A percentile compares a stretch with the other conserved stretches of the same genome.
phyloP scores from a whole-genome alignment of 1,140 invertebrate species.

The Drosophila funebris region DNA sequence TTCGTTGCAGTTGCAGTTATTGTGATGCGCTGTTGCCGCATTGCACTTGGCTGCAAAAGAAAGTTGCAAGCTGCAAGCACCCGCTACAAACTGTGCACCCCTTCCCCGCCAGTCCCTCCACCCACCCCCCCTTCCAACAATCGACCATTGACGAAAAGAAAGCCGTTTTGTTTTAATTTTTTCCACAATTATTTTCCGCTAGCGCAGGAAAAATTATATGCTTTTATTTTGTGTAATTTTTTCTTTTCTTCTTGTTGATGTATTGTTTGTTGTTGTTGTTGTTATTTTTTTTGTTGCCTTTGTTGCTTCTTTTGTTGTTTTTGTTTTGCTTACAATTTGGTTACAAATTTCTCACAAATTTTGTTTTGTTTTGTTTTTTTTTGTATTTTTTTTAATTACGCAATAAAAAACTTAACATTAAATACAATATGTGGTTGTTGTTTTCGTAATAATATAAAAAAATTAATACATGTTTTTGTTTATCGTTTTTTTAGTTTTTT shows the following conservation, averaged over 20 bases:
- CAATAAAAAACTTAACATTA: constrained; percentile 82
- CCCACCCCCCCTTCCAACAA: neutral
- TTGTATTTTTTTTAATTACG: constrained; percentile 59
- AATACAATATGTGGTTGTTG: constrained; percentile 76
- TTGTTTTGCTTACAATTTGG: constrained; percentile 72
- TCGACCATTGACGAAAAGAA: constrained; percentile 70
- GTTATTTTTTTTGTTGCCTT: constrained; percentile 27
- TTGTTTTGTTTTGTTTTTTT: constrained; percentile 54
- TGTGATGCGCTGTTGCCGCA: constrained; percentile 9
- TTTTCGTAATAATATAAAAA: constrained; percentile 70
- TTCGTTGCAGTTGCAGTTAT: neutral
- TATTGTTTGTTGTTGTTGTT: constrained; percentile 23
- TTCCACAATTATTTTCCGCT: constrained; percentile 81
- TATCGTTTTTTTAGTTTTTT: constrained; percentile 63
- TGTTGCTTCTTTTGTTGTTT: constrained; percentile 50
- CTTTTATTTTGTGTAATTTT: constrained; percentile 75
- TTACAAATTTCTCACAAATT: constrained; percentile 81
- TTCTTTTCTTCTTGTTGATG: constrained; percentile 53
- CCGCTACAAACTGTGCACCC: constrained; percentile 44
- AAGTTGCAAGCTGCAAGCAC: constrained; percentile 61
- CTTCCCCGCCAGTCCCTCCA: neutral
- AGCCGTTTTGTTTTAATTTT: constrained; percentile 79
- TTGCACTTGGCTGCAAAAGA: constrained; percentile 65
- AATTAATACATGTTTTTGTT: constrained; percentile 77
- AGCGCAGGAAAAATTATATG: constrained; percentile 79